phyloP scores from a whole-genome alignment of 1,140 invertebrate genomes.

The Drosophila watanabei region DNA sequence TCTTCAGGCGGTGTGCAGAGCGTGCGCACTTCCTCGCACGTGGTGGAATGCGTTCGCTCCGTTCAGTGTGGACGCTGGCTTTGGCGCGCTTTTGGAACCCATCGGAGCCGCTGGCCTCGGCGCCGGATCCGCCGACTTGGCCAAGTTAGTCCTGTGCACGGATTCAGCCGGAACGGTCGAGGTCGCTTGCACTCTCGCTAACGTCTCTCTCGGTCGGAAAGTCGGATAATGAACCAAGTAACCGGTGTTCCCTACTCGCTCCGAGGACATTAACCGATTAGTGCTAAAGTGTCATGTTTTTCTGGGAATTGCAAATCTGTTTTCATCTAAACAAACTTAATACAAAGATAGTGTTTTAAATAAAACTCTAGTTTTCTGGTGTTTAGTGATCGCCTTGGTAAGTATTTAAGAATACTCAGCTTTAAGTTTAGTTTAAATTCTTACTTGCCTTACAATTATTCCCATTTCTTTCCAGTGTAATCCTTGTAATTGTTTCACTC shows the following conservation, averaged over 20 bases:
- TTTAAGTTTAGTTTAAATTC: neutral
- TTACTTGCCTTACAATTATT: no score
- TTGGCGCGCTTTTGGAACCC: slow-evolving; percentile 39
- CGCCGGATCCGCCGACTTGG: slow-evolving; percentile 25
- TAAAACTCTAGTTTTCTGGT: neutral
- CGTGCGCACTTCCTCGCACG: slow-evolving; percentile 22
- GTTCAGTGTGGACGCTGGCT: neutral
- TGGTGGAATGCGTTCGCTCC: slow-evolving; percentile 31
- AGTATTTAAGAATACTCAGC: neutral
- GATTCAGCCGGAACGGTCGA: slow-evolving; percentile 37
- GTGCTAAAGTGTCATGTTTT: slow-evolving; percentile 10
- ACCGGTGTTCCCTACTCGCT: neutral
- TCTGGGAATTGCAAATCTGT: neutral
- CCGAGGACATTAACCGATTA: neutral
- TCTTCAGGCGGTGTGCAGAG: slow-evolving; percentile 1
- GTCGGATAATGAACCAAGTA: neutral
- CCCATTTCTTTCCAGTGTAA: neutral
- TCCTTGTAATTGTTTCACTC: neutral
- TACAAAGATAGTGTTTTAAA: slow-evolving; percentile 1
- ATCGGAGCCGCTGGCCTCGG: slow-evolving; percentile 6
- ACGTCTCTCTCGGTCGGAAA: slow-evolving; percentile 2
- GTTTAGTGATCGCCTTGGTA: slow-evolving; percentile 7
- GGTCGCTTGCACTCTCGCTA: neutral
- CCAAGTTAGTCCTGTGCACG: slow-evolving; percentile 41
- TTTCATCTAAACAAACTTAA: neutral